Percentiles rank a stretch among this genome's conserved stretches.
Conservation (phyloP, 2,888 invertebrate species). For the Hydrotaea cyrtoneurina region DNA sequence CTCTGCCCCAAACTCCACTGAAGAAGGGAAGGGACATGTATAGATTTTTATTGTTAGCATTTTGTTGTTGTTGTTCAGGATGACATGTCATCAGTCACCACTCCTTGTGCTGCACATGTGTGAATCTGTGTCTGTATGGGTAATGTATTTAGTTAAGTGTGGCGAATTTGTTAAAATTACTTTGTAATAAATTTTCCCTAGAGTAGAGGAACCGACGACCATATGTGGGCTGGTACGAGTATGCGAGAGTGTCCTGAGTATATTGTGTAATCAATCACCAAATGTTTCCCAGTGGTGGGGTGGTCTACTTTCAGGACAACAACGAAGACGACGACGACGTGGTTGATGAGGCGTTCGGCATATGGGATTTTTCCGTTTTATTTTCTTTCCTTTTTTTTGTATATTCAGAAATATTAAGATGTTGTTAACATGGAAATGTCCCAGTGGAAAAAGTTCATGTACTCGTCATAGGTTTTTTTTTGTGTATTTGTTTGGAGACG, state of each 20-base stretch:
- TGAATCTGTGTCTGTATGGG: neutral
- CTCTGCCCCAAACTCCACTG: neutral
- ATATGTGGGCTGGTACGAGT: too few species aligned
- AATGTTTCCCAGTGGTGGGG: neutral
- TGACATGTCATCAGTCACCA: conserved; percentile 38
- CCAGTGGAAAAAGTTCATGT: neutral
- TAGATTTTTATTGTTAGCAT: conserved; percentile 19
- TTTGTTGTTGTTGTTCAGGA: conserved; percentile 1
- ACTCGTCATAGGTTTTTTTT: neutral
- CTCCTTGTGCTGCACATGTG: neutral
- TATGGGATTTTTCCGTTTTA: neutral
- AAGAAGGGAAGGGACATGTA: neutral
- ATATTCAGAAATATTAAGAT: neutral
- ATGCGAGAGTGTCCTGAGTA: neutral
- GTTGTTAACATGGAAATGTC: conserved; percentile 13
- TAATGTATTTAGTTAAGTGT: conserved; percentile 55
- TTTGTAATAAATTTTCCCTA: conserved; percentile 55
- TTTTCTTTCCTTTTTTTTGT: too few species aligned
- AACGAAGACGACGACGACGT: neutral
- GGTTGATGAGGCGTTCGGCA: neutral
- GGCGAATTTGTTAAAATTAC: conserved; percentile 56
- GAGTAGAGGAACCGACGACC: too few species aligned
- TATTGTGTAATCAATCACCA: conserved; percentile 61
- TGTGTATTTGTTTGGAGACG: neutral
- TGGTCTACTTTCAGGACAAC: neutral